Conservation (phyloP, 2,888 invertebrate species). For the Melieria crassipennis region DNA sequence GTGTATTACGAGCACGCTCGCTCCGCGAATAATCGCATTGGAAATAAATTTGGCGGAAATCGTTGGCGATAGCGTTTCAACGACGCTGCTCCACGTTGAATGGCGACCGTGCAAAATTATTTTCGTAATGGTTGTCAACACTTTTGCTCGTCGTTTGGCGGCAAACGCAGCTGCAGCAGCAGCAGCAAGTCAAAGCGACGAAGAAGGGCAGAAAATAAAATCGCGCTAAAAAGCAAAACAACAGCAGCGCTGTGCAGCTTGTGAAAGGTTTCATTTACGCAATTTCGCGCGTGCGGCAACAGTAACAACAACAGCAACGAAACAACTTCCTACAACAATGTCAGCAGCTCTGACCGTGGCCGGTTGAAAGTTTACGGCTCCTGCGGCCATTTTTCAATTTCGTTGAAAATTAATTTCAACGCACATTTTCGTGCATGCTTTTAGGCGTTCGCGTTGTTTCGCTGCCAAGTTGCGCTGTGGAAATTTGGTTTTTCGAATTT, state of each 20-base stretch:
- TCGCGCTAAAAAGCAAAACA: too few species aligned
- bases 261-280: too few species aligned
- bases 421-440: conserved; percentile 1
- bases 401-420: neutral
- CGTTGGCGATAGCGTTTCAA: conserved; percentile 10
- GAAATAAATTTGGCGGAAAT: conserved; percentile 50
- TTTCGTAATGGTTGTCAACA: conserved; percentile 52
- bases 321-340: too few species aligned
- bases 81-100: neutral
- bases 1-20: too few species aligned
- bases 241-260: too few species aligned
- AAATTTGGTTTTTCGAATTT: neutral
- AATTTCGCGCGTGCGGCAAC: too few species aligned
- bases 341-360: too few species aligned
- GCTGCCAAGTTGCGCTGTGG: neutral
- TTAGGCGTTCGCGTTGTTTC: neutral
- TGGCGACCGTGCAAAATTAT: conserved; percentile 41
- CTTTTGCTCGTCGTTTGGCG: conserved; percentile 41
- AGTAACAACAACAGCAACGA: too few species aligned
- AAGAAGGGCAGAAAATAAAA: too few species aligned
- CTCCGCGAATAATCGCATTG: conserved; percentile 50
- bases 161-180: too few species aligned
- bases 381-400: conserved; percentile 8
- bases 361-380: neutral
- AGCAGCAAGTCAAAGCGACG: too few species aligned